phyloP scores from a whole-genome alignment of 2,888 invertebrate genomes.

The Tholera decimalis region DNA sequence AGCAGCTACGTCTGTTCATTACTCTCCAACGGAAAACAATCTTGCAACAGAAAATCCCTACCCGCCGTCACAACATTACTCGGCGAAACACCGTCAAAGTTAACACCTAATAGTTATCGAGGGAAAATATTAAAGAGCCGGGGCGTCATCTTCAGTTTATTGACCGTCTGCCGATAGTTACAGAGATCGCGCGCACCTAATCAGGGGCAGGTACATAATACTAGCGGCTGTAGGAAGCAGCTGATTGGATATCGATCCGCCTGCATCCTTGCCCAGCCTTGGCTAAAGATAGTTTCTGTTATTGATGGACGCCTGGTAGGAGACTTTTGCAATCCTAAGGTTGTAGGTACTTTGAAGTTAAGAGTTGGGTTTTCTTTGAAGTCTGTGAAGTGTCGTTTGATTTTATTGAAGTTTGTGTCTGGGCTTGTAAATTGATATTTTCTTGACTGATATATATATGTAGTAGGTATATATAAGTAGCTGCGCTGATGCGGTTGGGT shows the following conservation, averaged over 20 bases:
- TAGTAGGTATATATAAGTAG: too few species aligned
- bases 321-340: slow-evolving; percentile 39
- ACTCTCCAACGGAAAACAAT: slow-evolving; percentile 14
- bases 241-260: slow-evolving; percentile 89
- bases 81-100: slow-evolving; percentile 33
- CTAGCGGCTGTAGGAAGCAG: slow-evolving; percentile 66
- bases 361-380: slow-evolving; percentile 8
- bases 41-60: slow-evolving; percentile 12
- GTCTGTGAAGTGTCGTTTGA: slow-evolving; percentile 8
- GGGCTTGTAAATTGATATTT: not conserved
- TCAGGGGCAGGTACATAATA: slow-evolving; percentile 85
- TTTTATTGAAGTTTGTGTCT: slow-evolving; percentile 5
- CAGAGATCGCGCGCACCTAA: slow-evolving; percentile 82
- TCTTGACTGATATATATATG: too few species aligned
- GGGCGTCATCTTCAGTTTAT: slow-evolving; percentile 66
- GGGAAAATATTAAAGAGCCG: slow-evolving; percentile 54
- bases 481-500: too few species aligned
- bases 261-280: slow-evolving; percentile 71
- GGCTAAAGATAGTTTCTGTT: slow-evolving; percentile 74
- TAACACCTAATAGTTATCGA: slow-evolving; percentile 53
- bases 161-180: slow-evolving; percentile 71
- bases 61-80: slow-evolving; percentile 35
- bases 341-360: slow-evolving; percentile 2
- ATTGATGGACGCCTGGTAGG: slow-evolving; percentile 64
- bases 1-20: too few species aligned